phyloP scores from a whole-genome alignment of 2,113 vertebrate species.

The Odocoileus hemionus region DNA sequence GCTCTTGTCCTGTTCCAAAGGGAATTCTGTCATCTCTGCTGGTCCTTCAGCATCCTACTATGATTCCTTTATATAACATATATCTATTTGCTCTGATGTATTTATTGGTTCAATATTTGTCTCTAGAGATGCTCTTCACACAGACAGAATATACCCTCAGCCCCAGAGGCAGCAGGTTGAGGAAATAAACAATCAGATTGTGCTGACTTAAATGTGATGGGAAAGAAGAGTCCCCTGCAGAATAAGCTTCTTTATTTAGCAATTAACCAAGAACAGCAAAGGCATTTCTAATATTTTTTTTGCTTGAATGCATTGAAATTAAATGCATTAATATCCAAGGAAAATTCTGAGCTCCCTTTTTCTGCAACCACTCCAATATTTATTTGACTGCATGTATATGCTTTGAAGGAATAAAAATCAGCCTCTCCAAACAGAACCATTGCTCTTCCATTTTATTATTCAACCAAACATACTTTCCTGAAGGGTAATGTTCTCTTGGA shows the following conservation, averaged over 20 bases:
- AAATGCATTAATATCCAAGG: background rate
- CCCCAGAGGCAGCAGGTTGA: background rate
- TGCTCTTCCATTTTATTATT: background rate
- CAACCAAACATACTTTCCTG: background rate
- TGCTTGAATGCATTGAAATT: background rate
- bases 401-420: background rate
- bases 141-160: background rate
- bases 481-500: background rate
- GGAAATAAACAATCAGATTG: background rate
- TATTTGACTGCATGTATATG: background rate
- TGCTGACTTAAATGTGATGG: background rate
- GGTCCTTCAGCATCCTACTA: background rate
- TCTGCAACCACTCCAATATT: background rate
- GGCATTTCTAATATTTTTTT: background rate
- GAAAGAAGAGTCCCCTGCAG: background rate
- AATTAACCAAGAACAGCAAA: slow-evolving; percentile 5
- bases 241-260: background rate
- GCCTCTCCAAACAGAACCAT: background rate
- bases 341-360: background rate
- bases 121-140: background rate
- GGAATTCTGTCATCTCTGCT: background rate
- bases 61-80: background rate
- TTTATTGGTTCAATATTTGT: background rate
- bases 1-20: background rate
- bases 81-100: background rate